These are phyloP conservation scores for Lasius fuliginosus DNA, from an alignment of 2,888 invertebrate genomes.

Conservation along the genomic window DNA sequence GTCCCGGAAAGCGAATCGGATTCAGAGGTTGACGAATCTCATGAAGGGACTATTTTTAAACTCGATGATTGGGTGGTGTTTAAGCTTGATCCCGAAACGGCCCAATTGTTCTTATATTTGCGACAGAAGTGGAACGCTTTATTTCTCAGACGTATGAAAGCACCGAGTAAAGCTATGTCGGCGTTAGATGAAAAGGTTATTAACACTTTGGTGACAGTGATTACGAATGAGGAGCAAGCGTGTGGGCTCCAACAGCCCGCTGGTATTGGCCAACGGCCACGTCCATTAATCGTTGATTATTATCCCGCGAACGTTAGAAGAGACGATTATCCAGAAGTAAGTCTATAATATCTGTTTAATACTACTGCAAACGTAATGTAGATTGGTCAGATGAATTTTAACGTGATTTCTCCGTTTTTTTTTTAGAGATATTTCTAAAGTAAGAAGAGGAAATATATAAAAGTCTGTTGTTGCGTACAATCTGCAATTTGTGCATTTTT, in stretches of 20 bases:
- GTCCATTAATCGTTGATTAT: slow-evolving; percentile 89
- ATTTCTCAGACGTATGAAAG: slow-evolving; percentile 89
- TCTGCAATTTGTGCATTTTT: not conserved
- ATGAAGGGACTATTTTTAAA: slow-evolving; percentile 87
- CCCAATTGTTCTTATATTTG: slow-evolving; percentile 89
- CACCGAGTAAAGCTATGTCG: slow-evolving; percentile 88
- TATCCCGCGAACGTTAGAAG: slow-evolving; percentile 85
- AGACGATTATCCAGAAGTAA: slow-evolving; percentile 81
- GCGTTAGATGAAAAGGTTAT: slow-evolving; percentile 90
- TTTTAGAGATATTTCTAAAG: slow-evolving; percentile 71
- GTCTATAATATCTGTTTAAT: slow-evolving; percentile 13
- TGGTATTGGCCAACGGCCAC: slow-evolving; percentile 92
- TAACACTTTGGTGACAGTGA: slow-evolving; percentile 89
- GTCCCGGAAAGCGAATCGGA: slow-evolving; percentile 86
- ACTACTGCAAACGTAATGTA: not conserved
- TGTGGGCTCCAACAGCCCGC: slow-evolving; percentile 91
- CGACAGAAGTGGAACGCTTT: slow-evolving; percentile 92
- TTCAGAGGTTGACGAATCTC: slow-evolving; percentile 87
- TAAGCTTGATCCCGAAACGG: slow-evolving; percentile 90
- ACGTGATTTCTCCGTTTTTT: slow-evolving; percentile 54
- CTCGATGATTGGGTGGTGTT: slow-evolving; percentile 93
- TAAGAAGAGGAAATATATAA: slow-evolving; percentile 21
- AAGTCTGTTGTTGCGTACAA: slow-evolving; percentile 11
- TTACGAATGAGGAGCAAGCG: slow-evolving; percentile 91
- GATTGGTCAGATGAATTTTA: not conserved